These are phyloP conservation scores for Hirtodrosophila duncani DNA, from an alignment of 2,888 invertebrate genomes.

Conservation along the genomic window DNA sequence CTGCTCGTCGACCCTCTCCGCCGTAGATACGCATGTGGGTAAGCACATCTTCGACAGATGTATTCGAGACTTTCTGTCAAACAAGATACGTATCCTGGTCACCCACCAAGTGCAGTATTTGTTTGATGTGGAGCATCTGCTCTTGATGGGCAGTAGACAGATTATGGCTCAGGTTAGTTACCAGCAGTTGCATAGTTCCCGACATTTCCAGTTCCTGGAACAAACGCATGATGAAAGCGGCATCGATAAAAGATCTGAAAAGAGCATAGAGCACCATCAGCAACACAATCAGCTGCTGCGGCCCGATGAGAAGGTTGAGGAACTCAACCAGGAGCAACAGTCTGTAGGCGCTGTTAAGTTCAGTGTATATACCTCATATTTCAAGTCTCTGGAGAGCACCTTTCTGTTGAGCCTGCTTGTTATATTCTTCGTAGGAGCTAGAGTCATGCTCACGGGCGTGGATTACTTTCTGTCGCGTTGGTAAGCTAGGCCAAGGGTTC, in stretches of 20 bases:
- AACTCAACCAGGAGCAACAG: conserved; percentile 80
- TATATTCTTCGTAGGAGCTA: conserved; percentile 81
- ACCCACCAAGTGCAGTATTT: conserved; percentile 85
- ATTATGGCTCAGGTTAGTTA: conserved; percentile 77
- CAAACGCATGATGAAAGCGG: conserved; percentile 71
- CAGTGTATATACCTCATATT: conserved; percentile 81
- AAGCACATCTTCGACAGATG: conserved; percentile 87
- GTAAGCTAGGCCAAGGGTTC: no score
- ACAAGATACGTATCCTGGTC: conserved; percentile 85
- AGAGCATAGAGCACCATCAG: conserved; percentile 65
- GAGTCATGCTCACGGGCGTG: conserved; percentile 82
- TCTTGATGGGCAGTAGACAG: conserved; percentile 80
- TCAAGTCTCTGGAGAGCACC: conserved; percentile 80
- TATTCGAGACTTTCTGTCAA: conserved; percentile 80
- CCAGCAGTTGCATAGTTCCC: conserved; percentile 79
- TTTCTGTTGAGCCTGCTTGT: conserved; percentile 72
- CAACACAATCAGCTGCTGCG: conserved; percentile 63
- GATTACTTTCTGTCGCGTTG: conserved; percentile 88
- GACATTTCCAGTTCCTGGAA: conserved; percentile 79
- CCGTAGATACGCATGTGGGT: conserved; percentile 88
- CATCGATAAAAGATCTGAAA: conserved; percentile 73
- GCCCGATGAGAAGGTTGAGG: conserved; percentile 65
- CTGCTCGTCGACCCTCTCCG: conserved; percentile 88
- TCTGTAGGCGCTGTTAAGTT: conserved; percentile 83
- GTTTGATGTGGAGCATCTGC: conserved; percentile 80